Conservation (phyloP, 2,888 invertebrate species). For the Macrosoma leucophasiata region DNA sequence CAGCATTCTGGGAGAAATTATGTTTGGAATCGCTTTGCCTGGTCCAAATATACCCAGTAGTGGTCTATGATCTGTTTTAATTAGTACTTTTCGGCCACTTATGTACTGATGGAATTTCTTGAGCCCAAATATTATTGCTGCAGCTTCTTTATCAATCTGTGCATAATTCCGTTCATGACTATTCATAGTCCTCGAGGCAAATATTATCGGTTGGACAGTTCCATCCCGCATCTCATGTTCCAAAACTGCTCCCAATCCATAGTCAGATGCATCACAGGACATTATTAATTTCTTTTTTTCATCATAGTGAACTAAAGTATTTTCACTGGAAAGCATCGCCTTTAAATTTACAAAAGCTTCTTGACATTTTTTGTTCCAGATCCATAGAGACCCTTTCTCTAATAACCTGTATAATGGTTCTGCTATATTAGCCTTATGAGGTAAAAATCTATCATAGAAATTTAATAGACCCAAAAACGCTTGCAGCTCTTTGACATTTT, state of each 20-base stretch:
- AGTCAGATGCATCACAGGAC: conserved; percentile 8
- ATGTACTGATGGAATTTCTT: conserved; percentile 17
- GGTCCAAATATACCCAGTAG: conserved; percentile 11
- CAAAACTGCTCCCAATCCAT: conserved; percentile 14
- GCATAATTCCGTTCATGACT: conserved; percentile 17
- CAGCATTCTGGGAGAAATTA: conserved; percentile 19
- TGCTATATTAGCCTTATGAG: conserved; percentile 2
- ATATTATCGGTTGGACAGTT: conserved; percentile 11
- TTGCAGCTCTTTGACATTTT: conserved; percentile 2
- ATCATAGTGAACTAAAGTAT: conserved; percentile 3
- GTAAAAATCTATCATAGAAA: conserved; percentile 7
- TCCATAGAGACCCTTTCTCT: no score
- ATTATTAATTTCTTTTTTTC: conserved; percentile 5
- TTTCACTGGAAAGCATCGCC: no score
- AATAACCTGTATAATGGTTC: conserved; percentile 6
- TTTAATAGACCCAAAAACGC: conserved; percentile 7
- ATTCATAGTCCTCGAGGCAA: conserved; percentile 16
- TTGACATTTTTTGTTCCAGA: no score
- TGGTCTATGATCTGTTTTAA: conserved; percentile 17
- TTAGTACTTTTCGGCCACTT: conserved; percentile 13
- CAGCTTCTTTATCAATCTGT: conserved; percentile 21
- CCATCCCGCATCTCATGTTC: conserved; percentile 16
- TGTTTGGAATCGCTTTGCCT: conserved; percentile 19
- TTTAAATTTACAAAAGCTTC: no score
- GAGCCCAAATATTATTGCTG: conserved; percentile 21